Base-by-base conservation (phyloP, 2,888 invertebrate genomes). In the Baccha elongata region DNA sequence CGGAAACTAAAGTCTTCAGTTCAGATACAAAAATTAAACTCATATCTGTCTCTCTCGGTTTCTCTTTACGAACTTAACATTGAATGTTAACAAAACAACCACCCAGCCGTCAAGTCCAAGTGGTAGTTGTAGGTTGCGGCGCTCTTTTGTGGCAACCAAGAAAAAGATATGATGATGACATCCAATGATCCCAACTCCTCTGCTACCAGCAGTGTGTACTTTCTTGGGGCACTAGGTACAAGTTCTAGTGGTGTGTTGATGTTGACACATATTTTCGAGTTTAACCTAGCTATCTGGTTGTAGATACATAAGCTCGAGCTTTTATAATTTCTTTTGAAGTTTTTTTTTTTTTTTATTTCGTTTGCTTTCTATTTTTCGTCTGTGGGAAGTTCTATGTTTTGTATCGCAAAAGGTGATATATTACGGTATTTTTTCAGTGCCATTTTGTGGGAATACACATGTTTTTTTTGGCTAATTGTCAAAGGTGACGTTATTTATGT, bases 61-160 rank as follows among this genome's bases (percentile, higher is more conserved):
- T 76, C 72, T 83, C 81, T 76, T 83, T 68, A 79, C 83, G 83
- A 76, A 83, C 83, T 83, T 76, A 76, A 83, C 83, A 83, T 83
- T 83, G 83, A 83, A 76, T 55, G 37, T 21, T 2, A 37, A 15
- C 8, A 46, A 55, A 37, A 53, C 19, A 35, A 17, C 40, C 58
- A 32, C 55, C 11, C 4, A 23, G 37, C 7, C 17, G n/a, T 7
- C 55, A 46, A 55, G 29, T 58, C 44, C 19, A 44, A 48, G 35
- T 69, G 17, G 50, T 53, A 44, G 50, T 65, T 21, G 55, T 37
- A 37, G 65, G 65, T 42, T 65, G 64, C 40, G 55, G 67, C 32
- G 62, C 13, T 64, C 64, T 74, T 42, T 58, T 69, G 80, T 35
- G 46, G 35, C 50, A 44, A 32, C 48, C 46, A 35, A 48, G 32